Evolutionary conservation across 2,888 invertebrate genomes (phyloP), one percentile per base, ranked within the genome.

Genomic region (Oscheius onirici): DNA sequence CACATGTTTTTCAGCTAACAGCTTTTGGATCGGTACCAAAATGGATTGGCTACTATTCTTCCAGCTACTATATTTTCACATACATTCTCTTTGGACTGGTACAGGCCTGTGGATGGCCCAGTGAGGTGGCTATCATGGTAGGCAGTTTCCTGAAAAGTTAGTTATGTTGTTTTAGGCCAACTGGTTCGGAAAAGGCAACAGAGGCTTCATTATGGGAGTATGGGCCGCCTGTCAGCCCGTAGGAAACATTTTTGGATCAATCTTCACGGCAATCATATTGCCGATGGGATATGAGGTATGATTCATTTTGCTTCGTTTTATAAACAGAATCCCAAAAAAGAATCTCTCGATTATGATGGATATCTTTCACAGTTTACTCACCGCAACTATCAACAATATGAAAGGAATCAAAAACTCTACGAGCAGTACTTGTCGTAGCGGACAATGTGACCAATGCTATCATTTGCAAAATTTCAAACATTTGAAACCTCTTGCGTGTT

Each of bases 201-300:
- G 90, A 15, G 90, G 90, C 20, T 84, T 90, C 46, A 72, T 86
- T 20, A 84, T 90, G 78, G 90, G 90, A 22, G 71, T 89, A 10
- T 90, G 90, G 90, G 89, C 89, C 73, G 88, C 89, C 1, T 90
- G 90, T 82, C 89, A 90, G n/a, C 89, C 89, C 44, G 88, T 90
- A 28, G 90, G 90, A 28, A 90, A 90, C 78, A 90, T 90, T 55
- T 84, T 90, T 51, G 90, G 90, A 40, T 88, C 89, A 24, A 81
- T 89, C 15, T 81, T 89, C 79, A 88, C 88, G 6, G 87, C 89
- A 0, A 74, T 86, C 60, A 88, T 90, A 2, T 82, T 90, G 17
- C 85, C 88, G 46, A 86, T 88, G 77, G 90, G 90, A 2, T 90
- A 90, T 81, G 88, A 90, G 84, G 89, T 89, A 28, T 17, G 43